These are phyloP conservation scores for Mirounga angustirostris DNA, from an alignment of 2,113 vertebrate genomes.

Conservation along the genomic window DNA sequence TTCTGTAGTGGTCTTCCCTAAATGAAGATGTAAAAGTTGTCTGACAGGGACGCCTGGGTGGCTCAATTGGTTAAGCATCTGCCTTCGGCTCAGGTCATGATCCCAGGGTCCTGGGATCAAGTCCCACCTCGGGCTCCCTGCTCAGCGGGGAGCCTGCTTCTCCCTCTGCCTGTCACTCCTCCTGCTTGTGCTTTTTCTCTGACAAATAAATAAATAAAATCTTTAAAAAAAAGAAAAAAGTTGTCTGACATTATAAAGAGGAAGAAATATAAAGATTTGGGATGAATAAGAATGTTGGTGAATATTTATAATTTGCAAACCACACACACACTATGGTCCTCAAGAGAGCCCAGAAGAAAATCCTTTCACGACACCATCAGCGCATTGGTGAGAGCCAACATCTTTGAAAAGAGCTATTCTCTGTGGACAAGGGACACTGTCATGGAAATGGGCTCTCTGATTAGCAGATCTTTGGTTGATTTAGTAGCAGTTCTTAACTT, in stretches of 20 bases:
- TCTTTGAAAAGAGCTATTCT: background rate
- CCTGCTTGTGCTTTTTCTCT: too few species aligned
- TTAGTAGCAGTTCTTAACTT: background rate
- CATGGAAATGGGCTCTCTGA: background rate
- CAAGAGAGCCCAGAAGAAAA: background rate
- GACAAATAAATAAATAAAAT: too few species aligned
- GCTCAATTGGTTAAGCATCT: too few species aligned
- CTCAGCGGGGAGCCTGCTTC: too few species aligned
- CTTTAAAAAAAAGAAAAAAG: too few species aligned
- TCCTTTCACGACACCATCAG: background rate
- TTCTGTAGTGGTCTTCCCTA: background rate
- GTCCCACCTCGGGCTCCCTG: too few species aligned
- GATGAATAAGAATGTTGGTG: background rate
- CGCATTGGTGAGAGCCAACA: background rate
- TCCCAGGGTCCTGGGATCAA: too few species aligned
- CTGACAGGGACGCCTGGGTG: too few species aligned
- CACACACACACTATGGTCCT: background rate
- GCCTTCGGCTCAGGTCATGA: too few species aligned
- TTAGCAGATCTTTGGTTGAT: background rate
- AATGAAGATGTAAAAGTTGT: background rate
- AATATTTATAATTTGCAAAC: background rate
- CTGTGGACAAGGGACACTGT: background rate
- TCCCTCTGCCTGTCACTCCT: too few species aligned
- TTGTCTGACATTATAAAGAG: background rate
- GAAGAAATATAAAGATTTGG: background rate